Base-by-base conservation (phyloP, 2,888 invertebrate genomes). In the Ecliptopera silaceata region DNA sequence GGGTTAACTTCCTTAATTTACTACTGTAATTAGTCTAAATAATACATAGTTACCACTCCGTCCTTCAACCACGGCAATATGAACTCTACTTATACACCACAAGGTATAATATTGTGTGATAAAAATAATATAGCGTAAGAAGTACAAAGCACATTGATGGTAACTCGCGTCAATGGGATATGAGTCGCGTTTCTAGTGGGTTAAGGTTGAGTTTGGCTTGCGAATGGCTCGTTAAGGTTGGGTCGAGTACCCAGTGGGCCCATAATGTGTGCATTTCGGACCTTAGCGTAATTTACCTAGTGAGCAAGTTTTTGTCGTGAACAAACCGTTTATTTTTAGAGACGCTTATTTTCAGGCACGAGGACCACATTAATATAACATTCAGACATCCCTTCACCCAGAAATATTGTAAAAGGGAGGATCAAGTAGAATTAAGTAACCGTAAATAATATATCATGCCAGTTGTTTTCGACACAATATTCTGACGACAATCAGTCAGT, bases 221-320 rank as follows among this genome's bases (percentile, higher is more conserved):
- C 4, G 13, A 8, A 13, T 13, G 26, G 6, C 15, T 2, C 2
- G 32, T 18, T 42, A 20, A 20, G 48, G 53, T 49, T 3, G 43
- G 58, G 51, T 55, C 47, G 51, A 44, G 53, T 45, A 58, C 63
- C 63, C 65, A 58, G 49, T 52, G 63, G 63, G 45, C 56, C 56
- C 68, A 69, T 72, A 75, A 72, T 71, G 71, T 71, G 69, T 69
- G 66, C 71, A 68, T 68, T 66, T 69, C 58, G 71, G 72, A 70
- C 71, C 75, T 65, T 65, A 59, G 63, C 42, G 50, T 60, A 68
- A 68, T 61, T 63, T 64, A 64, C 61, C 64, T 63, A 69, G 61
- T 63, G 63, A 66, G 63, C 62, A 61, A 64, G 69, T 69, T 71
- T 75, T 73, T 72, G 74, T 72, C 67, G 71, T 71, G 71, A 65